Conservation (phyloP, 2,888 invertebrate genomes). For the Hypolimnas misippus region DNA sequence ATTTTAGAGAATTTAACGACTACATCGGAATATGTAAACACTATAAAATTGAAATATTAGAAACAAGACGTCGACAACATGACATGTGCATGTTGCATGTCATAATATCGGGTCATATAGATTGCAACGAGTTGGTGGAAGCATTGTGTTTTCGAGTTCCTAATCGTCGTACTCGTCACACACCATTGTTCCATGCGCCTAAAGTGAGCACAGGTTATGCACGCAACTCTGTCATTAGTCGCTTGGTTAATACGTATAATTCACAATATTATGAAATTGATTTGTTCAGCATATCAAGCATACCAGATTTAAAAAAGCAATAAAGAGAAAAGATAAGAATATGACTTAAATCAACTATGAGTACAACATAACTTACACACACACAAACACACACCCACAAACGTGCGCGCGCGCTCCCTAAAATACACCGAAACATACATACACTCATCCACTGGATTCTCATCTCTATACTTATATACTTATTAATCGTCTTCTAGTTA, state of each 20-base stretch:
- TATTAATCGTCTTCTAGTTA: not conserved
- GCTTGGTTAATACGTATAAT: too few relatives aligned
- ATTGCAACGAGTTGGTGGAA: not conserved
- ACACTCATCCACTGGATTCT: not conserved
- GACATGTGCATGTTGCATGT: not conserved
- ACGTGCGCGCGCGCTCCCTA: too few relatives aligned
- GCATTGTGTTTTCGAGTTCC: not conserved
- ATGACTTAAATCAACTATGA: too few relatives aligned
- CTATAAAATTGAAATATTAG: conserved; percentile 3
- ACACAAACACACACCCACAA: not conserved
- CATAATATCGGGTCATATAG: not conserved
- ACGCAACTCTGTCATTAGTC: not conserved
- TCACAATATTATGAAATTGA: not conserved
- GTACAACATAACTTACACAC: not conserved
- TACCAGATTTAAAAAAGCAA: not conserved
- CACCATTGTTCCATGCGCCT: not conserved
- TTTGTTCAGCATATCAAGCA: not conserved
- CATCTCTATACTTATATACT: not conserved
- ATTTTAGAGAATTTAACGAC: too few relatives aligned
- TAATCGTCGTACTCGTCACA: not conserved
- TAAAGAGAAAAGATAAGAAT: not conserved
- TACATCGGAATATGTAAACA: not conserved
- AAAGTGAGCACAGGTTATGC: not conserved
- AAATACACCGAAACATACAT: not conserved
- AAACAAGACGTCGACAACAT: not conserved